Evolutionary conservation across 64 coral and sea anemone species (phyloP), one percentile per base, ranked within the genome.

Genomic region (Porites australiensis): DNA sequence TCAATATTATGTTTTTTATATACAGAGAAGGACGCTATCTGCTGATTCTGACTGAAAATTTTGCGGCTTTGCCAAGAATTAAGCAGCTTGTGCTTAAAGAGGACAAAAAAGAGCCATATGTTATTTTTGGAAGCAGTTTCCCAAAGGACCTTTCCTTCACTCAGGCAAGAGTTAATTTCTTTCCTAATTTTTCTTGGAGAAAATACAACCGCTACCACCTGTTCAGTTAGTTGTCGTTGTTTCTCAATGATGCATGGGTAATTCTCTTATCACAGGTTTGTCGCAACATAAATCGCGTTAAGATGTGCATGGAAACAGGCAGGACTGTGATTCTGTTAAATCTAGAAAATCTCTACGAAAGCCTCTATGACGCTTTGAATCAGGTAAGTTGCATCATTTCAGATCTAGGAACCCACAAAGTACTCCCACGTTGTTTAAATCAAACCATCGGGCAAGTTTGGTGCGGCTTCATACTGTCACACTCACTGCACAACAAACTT

Each of bases 1-100:
- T 54, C 9, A 54, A 54, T 44, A 70, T 0, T 20, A 37, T 79
- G 0, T 58, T 16, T 22, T 45, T 14, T 69, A 4, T 72, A 66
- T 90, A n/a, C 43, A 96, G 95, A 14, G 81, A 93, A 13, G 93
- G 95, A 57, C 95, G 95, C 13, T 96, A 96, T 75, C 74, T 96
- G 12, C 57, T 96, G 4, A 79, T 96, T 47, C 19, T 96, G 64
- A 93, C 95, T 50, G 95, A 96, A 54, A 93, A 96, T 90, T 92
- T 93, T 45, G 91, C 95, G 22, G 95, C 95, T 53, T 62, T 96
- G 21, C 88, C 81, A 55, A 90, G 93, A 19, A 53, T 96, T 78
- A 87, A 96, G 75, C 86, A 93, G 68, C 74, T 93, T 65, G 82
- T 96, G 60, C 21, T 88, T 9, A 14, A 82, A 23, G 50, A 83